These are phyloP conservation scores for Cheilosia urbana DNA, from an alignment of 2,888 invertebrate species.

Conservation along the genomic window DNA sequence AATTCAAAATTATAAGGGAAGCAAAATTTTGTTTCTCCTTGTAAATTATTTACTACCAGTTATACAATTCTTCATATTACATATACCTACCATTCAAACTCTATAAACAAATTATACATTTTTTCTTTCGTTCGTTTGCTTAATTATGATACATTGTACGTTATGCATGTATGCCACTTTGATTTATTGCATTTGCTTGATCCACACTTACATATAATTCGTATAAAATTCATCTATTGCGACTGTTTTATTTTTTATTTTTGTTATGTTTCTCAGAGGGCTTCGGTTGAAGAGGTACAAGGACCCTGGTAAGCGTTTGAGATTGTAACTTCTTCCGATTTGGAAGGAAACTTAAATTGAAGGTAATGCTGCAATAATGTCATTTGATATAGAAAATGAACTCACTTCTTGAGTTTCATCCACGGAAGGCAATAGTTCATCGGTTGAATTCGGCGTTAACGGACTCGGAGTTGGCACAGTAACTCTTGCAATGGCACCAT, in stretches of 20 bases:
- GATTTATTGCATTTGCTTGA: conserved; percentile 24
- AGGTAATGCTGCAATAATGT: conserved; percentile 6
- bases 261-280: conserved; percentile 78
- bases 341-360: conserved; percentile 61
- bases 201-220: conserved; percentile 51
- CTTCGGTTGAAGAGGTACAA: conserved; percentile 86
- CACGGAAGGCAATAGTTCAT: conserved; percentile 92
- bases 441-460: conserved; percentile 92
- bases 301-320: conserved; percentile 84
- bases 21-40: no score
- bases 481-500: conserved; percentile 79
- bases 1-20: no score
- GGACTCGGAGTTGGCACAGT: conserved; percentile 88
- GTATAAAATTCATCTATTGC: conserved; percentile 68
- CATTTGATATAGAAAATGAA: neutral
- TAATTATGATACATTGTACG: neutral
- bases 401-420: conserved; percentile 91
- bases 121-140: neutral
- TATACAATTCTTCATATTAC: no score
- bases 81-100: no score
- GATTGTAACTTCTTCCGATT: conserved; percentile 71
- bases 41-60: no score
- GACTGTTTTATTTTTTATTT: conserved; percentile 25
- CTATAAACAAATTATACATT: neutral
- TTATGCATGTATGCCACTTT: conserved; percentile 7